Evolutionary conservation across 1,140 invertebrate species (phyloP).

Genomic region (Pseudomyrmex sp.): DNA sequence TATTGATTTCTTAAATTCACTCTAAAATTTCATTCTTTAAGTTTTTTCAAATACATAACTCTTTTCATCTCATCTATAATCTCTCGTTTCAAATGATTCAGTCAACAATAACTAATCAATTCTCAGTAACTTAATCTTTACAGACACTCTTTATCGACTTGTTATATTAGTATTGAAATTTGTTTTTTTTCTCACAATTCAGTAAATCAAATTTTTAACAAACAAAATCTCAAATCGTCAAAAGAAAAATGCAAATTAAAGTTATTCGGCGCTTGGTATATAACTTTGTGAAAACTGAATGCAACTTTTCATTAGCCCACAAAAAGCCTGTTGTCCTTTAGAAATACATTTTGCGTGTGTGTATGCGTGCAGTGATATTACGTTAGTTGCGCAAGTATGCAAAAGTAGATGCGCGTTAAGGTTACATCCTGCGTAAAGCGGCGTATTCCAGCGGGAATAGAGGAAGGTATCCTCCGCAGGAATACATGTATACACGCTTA

Average conservation of each 20-base stretch:
- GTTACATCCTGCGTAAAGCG: slow-evolving; percentile 42
- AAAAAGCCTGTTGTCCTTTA: not conserved
- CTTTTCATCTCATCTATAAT: too few relatives aligned
- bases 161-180: too few relatives aligned
- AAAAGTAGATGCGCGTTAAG: slow-evolving; percentile 32
- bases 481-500: slow-evolving; percentile 39
- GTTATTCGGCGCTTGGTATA: not conserved
- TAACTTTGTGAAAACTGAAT: not conserved
- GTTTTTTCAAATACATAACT: not conserved
- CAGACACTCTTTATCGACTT: too few relatives aligned
- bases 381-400: slow-evolving; percentile 38
- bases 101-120: not conserved
- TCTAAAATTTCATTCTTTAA: not conserved
- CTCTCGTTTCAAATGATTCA: too few relatives aligned
- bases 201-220: not conserved
- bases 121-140: not conserved
- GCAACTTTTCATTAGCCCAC: slow-evolving; percentile 29
- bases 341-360: not conserved
- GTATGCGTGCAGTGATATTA: not conserved
- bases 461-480: slow-evolving; percentile 34
- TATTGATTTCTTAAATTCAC: not conserved
- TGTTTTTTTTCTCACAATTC: too few relatives aligned
- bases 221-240: not conserved
- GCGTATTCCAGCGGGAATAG: slow-evolving; percentile 21
- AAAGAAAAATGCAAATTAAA: not conserved